A percentile compares a stretch with the other conserved stretches of the same genome.
Evolutionary conservation across 2,888 invertebrate genomes (phyloP).

Genomic region (Chironomus riparius): DNA sequence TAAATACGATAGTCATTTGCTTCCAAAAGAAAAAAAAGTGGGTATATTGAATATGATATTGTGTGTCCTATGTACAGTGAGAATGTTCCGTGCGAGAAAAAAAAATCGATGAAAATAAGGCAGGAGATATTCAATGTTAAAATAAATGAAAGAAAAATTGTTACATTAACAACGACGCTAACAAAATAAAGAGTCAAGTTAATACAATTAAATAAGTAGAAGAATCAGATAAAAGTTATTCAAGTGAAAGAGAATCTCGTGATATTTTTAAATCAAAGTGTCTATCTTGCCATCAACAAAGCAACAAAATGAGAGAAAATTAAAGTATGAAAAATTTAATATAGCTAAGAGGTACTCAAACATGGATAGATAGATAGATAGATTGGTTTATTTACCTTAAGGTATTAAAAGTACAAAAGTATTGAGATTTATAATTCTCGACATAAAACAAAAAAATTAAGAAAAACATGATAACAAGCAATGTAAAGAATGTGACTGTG

Average conservation of each 20-base stretch:
- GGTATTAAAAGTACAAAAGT: too few species aligned
- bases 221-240: background rate
- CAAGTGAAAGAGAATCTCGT: background rate
- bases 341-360: too few species aligned
- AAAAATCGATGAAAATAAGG: conserved; percentile 26
- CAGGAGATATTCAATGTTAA: conserved; percentile 24
- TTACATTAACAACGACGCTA: conserved; percentile 17
- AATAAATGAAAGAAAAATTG: conserved; percentile 11
- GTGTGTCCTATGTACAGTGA: background rate
- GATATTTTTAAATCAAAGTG: background rate
- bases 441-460: too few species aligned
- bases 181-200: background rate
- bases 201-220: background rate
- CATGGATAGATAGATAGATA: too few species aligned
- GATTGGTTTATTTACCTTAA: too few species aligned
- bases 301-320: background rate
- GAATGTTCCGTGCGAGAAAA: conserved; percentile 8
- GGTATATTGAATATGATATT: background rate
- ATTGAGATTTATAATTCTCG: too few species aligned
- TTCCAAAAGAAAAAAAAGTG: background rate
- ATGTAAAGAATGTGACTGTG: too few species aligned
- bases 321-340: background rate
- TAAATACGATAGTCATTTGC: background rate
- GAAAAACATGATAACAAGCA: too few species aligned
- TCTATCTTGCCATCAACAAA: background rate